Percentiles rank a stretch among this genome's conserved stretches.
These are phyloP conservation scores for Muntiacus reevesi DNA, from an alignment of 2,113 vertebrate species.

Conservation along the genomic window DNA sequence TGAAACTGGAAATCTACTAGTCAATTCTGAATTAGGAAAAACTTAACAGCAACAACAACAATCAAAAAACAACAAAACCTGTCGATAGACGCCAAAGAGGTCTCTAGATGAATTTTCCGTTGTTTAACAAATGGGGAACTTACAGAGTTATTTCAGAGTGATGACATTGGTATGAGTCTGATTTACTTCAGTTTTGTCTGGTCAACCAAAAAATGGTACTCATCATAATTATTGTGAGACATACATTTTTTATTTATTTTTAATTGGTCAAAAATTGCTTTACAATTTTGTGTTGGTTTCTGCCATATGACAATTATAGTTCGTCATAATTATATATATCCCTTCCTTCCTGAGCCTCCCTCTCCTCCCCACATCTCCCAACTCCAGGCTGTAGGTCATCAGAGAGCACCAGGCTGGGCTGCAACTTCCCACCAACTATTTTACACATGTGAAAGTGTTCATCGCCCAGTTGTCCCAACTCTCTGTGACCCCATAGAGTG, in stretches of 20 bases:
- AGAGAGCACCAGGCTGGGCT: neutral
- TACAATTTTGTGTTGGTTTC: neutral
- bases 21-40: neutral
- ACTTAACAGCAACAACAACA: neutral
- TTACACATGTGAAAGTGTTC: neutral
- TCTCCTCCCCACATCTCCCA: neutral
- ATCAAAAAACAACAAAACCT: neutral
- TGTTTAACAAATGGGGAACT: neutral
- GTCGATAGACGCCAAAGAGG: neutral
- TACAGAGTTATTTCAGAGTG: neutral
- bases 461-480: neutral
- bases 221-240: neutral
- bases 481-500: neutral
- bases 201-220: neutral
- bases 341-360: neutral
- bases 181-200: neutral
- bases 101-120: neutral
- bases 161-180: neutral
- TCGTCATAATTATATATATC: neutral
- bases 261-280: neutral
- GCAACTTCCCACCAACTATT: neutral
- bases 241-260: neutral
- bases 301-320: neutral
- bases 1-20: neutral
- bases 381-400: neutral